phyloP scores from a whole-genome alignment of 2,113 vertebrate genomes.

The Trogon melanurus region DNA sequence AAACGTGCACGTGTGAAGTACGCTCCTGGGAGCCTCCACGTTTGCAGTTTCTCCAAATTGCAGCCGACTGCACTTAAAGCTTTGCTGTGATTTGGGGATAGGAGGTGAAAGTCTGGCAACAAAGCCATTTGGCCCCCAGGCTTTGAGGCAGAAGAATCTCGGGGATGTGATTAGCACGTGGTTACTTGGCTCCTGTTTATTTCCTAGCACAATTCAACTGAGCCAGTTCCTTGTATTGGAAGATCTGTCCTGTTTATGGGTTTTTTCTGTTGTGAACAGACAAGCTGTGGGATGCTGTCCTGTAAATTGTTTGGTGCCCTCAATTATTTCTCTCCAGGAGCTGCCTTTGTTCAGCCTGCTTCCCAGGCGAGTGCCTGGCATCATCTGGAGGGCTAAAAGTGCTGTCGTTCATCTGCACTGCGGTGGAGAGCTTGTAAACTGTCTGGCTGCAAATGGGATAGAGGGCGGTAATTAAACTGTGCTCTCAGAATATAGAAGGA shows the following conservation, averaged over 20 bases:
- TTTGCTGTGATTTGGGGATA: not conserved
- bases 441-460: conserved; percentile 26
- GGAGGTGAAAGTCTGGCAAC: not conserved
- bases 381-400: conserved; percentile 14
- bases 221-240: not conserved
- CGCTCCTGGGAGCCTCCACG: not conserved
- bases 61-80: not conserved
- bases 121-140: not conserved
- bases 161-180: not conserved
- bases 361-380: not conserved
- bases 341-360: not conserved
- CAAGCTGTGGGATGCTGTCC: not conserved
- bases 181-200: not conserved
- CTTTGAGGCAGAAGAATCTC: not conserved
- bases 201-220: not conserved
- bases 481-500: not conserved
- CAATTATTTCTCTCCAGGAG: conserved; percentile 24
- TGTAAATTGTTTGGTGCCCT: not conserved
- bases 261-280: not conserved
- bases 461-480: conserved; percentile 48
- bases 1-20: fast-evolving
- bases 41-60: not conserved
- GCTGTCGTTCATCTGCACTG: not conserved
- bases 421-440: not conserved
- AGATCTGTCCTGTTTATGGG: not conserved